Base-by-base conservation (phyloP, 2,113 vertebrate genomes). In the Thamnaconus septentrionalis region DNA sequence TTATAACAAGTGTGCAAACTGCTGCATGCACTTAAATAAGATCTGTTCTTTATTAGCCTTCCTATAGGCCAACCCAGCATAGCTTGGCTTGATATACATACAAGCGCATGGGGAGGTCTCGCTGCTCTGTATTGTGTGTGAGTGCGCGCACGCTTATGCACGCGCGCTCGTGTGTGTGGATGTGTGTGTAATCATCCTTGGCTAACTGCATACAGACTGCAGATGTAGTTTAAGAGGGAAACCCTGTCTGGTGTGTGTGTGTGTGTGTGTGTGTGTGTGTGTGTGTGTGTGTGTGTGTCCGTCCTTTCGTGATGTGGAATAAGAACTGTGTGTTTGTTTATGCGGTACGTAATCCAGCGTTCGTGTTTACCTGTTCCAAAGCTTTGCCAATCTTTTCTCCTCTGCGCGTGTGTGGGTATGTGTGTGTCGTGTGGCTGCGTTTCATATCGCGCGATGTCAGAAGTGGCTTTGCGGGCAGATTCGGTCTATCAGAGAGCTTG, bases 21-120 rank as follows among this genome's bases (percentile, higher is more conserved):
- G 41, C 61, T 68, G 61, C 46, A 3, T 58, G 57, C 56, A 42
- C 56, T 63, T 71, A 48, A 65, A 54, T 64, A 55, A 73, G 77
- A 82, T 84, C 79, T 87, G 81, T 55, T 77, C 73, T 83, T 85
- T 85, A 87, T 89, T 88, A 85, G 73, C 62, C 53, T 59, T 72
- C 67, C 66, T 79, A 76, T 63, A 69, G 66, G 49, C 74, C 41
- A 71, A 54, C 61, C 9, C 60, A 52, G 69, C 66, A 73, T 62
- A 61, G 64, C 69, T 61, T 53, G 50, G 61, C 45, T 66, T 64
- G 66, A 57, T 68, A 47, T 62, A 57, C 66, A 47, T 62, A 64
- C 44, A 4, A 70, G 76, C 68, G 41, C 46, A 56, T 47, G 47
- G 71, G 72, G 80, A 80, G 80, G 76, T 80, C 73, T 65, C 4